phyloP scores from a whole-genome alignment of 1,140 invertebrate species.

The Meloidogyne chitwoodi region DNA sequence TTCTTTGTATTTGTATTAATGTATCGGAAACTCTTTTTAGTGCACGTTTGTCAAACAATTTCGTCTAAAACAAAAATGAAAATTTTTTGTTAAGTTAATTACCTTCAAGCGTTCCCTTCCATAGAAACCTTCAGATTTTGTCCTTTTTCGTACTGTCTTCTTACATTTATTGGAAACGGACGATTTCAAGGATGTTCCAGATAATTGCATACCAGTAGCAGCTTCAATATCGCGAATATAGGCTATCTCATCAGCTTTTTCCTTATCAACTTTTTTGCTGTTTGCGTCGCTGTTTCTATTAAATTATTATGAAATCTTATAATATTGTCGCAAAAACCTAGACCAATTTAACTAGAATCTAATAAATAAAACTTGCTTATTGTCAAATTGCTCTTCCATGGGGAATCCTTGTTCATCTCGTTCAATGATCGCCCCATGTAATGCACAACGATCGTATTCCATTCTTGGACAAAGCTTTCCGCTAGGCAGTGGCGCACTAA shows the following conservation, averaged over 20 bases:
- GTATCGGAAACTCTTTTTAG: slow-evolving; percentile 42
- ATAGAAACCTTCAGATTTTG: slow-evolving; percentile 22
- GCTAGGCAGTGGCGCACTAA: slow-evolving; percentile 10
- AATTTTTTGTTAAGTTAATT: neutral
- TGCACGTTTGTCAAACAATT: slow-evolving; percentile 45
- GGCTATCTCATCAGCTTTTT: slow-evolving; percentile 33
- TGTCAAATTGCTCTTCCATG: slow-evolving; percentile 21
- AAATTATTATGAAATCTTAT: slow-evolving; percentile 1
- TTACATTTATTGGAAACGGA: neutral
- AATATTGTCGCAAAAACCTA: slow-evolving; percentile 14
- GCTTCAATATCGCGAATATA: slow-evolving; percentile 45
- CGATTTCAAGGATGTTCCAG: neutral
- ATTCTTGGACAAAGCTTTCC: slow-evolving; percentile 43
- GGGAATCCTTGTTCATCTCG: slow-evolving; percentile 49
- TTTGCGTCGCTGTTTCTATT: neutral
- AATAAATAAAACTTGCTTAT: neutral
- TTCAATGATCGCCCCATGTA: slow-evolving; percentile 44
- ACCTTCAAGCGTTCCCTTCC: slow-evolving; percentile 42
- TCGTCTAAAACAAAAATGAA: slow-evolving; percentile 34
- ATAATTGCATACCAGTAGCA: slow-evolving; percentile 32
- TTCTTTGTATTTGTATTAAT: slow-evolving; percentile 40
- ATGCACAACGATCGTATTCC: slow-evolving; percentile 41
- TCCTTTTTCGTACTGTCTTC: slow-evolving; percentile 31
- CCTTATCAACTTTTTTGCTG: slow-evolving; percentile 17
- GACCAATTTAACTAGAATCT: slow-evolving; percentile 19